Evolutionary conservation across 1,140 invertebrate genomes (phyloP), one percentile per base, ranked within the genome.

Genomic region (Drosophila pandora): DNA sequence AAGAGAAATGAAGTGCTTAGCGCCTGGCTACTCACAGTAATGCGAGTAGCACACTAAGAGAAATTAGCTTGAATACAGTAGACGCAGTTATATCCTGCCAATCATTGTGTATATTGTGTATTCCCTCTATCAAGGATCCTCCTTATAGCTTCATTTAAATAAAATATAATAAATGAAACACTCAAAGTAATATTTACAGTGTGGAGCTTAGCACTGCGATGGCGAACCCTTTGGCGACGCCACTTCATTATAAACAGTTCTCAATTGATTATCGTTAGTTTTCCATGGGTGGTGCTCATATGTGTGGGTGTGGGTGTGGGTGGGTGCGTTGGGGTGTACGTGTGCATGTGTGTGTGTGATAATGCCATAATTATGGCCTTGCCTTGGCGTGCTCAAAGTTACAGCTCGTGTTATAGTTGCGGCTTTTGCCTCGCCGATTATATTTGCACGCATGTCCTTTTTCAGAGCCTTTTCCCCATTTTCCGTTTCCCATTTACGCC

Each of bases 181-280:
- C 5, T 28, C 1, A 28, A 28, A 6, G 5, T 10, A 2, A 10
- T 37, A 3, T 37, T 37, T 37, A 2, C 37, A 75, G 54, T 74
- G 69, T 43, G 43, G 5, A 32, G 22, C 41, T 32, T 23, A 37
- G 13, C 10, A 9, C 2, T 49, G 23, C 48, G 55, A 39, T 37
- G 54, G 34, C 22, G 47, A 74, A 74, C 60, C 60, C 78, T 75
- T 71, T 71, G 74, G 69, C 65, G 58, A 83, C 74, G 49, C 82
- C 82, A 87, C 82, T 85, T 85, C 82, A 87, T 85, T 85, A 87
- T 85, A 87, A 81, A 87, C 82, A 87, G 87, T 85, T 85, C 82
- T 85, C 82, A 85, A 85, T 85, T 85, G 82, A 85, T 85, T 87
- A 85, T 85, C 82, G 82, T 87, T 87, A 87, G 78, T 70, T 85